Evolutionary conservation across 1,140 invertebrate genomes (phyloP), one percentile per base, ranked within the genome.

Genomic region (Plectrocnemia conspersa): DNA sequence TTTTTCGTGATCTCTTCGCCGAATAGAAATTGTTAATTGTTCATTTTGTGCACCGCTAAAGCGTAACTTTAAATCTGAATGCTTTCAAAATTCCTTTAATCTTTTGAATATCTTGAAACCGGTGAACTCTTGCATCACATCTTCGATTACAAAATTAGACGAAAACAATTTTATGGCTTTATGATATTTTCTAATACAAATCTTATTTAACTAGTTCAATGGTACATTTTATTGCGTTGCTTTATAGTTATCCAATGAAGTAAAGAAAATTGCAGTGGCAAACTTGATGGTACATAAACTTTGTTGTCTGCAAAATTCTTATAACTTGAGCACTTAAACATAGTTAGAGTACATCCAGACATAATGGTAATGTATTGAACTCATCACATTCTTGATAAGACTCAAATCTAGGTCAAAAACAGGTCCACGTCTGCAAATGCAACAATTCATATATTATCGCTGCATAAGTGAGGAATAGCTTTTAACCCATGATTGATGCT

Each of bases 61-160:
- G 85, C 77, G 69, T 84, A 84, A 38, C 77, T 81, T 57, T 80
- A 16, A 84, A 86, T 27, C 56, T 35, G 6, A 82, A 77, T 10
- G 92, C 77, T 66, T 84, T 84, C 10, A 93, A 67, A 63, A 80
- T 86, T 4, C 82, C 83, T 25, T 75, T 75, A 25, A 92, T 87
- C 65, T 82, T 81, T 65, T 83, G 78, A 41, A 92, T 83, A 54
- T 72, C 73, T 40, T 77, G 80, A 21, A 92, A 69, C 65, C 76
- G 64, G 86, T 83, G 13, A 92, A 70, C 64, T 87, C 85, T 54
- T 81, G 75, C 1, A 82, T 80, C 40, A 86, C 76, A 56, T 82
- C 45, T 5, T 54, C 27, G 13, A n/a, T 46, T n/a, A 58, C 52
- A 23, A 7, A 45, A 18, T 24, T 38, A 23, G 3, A 11, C 25